Conservation (phyloP, 2,113 vertebrate genomes). For the Dunckerocampus dactyliophorus region DNA sequence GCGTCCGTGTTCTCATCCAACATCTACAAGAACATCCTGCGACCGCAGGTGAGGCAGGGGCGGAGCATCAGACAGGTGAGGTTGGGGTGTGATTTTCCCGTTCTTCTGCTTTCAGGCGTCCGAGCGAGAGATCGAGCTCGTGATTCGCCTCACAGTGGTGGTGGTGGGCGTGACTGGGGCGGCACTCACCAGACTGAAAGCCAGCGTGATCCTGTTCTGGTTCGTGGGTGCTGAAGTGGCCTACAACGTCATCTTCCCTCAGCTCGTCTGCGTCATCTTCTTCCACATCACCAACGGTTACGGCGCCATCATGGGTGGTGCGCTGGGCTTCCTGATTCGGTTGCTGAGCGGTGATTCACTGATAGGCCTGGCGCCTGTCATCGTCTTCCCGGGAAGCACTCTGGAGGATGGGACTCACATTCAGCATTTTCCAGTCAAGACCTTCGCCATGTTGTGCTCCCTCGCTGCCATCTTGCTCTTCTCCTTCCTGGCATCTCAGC, state of each 20-base stretch:
- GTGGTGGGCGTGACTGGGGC: conserved; percentile 54
- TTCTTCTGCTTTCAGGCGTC: conserved; percentile 60
- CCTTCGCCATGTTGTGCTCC: conserved; percentile 58
- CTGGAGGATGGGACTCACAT: conserved; percentile 40
- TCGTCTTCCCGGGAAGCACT: conserved; percentile 65
- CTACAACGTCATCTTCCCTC: conserved; percentile 69
- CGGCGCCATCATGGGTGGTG: conserved; percentile 57
- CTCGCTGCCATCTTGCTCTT: conserved; percentile 35
- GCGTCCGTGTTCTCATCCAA: conserved; percentile 49
- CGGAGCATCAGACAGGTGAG: background rate
- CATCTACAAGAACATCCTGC: conserved; percentile 45
- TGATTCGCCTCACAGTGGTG: conserved; percentile 67
- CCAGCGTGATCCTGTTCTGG: conserved; percentile 65
- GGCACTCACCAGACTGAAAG: conserved; percentile 52
- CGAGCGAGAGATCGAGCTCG: conserved; percentile 64
- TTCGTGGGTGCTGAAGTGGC: conserved; percentile 62
- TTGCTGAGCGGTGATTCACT: conserved; percentile 65
- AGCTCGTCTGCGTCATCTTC: conserved; percentile 64
- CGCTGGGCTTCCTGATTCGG: conserved; percentile 60
- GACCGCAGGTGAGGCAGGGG: conserved; percentile 13
- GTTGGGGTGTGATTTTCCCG: background rate
- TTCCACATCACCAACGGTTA: conserved; percentile 65
- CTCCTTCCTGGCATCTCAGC: conserved; percentile 48
- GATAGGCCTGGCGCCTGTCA: conserved; percentile 43
- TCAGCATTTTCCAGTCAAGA: conserved; percentile 71